Evolutionary conservation across 2,888 invertebrate genomes (phyloP).

Genomic region (Periphyllus acericola): DNA sequence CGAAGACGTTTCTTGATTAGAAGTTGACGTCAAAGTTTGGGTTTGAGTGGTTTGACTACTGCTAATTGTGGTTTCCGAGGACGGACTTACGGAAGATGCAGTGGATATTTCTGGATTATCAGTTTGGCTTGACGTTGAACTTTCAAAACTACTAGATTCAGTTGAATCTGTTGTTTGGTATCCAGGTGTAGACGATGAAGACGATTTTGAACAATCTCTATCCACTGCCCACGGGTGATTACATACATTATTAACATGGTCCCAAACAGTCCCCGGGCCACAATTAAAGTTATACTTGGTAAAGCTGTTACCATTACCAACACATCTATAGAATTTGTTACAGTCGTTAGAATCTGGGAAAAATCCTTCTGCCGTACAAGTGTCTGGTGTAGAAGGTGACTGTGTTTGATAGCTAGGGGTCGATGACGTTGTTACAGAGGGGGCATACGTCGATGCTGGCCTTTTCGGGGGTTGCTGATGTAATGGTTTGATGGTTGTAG

Average conservation of each 20-base stretch:
- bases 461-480: constrained; percentile 34
- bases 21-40: constrained; percentile 61
- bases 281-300: constrained; percentile 73
- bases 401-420: constrained; percentile 14
- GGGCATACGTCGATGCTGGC: constrained; percentile 13
- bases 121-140: constrained; percentile 64
- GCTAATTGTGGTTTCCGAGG: constrained; percentile 25
- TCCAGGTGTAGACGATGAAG: constrained; percentile 35
- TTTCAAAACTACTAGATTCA: constrained; percentile 63
- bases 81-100: constrained; percentile 10
- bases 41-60: constrained; percentile 60
- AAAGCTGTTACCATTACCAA: constrained; percentile 69
- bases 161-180: constrained; percentile 45
- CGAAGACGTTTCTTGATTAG: constrained; percentile 58
- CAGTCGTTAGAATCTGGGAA: constrained; percentile 74
- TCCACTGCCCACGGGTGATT: constrained; percentile 72
- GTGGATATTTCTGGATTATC: constrained; percentile 39
- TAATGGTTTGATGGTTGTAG: constrained; percentile 47
- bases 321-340: constrained; percentile 77
- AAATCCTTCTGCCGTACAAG: constrained; percentile 73
- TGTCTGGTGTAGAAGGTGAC: constrained; percentile 44
- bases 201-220: constrained; percentile 60
- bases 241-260: constrained; percentile 73
- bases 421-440: constrained; percentile 37
- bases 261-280: constrained; percentile 77